Evolutionary conservation across 1,140 invertebrate genomes (phyloP).

Genomic region (Sitophilus oryzae): DNA sequence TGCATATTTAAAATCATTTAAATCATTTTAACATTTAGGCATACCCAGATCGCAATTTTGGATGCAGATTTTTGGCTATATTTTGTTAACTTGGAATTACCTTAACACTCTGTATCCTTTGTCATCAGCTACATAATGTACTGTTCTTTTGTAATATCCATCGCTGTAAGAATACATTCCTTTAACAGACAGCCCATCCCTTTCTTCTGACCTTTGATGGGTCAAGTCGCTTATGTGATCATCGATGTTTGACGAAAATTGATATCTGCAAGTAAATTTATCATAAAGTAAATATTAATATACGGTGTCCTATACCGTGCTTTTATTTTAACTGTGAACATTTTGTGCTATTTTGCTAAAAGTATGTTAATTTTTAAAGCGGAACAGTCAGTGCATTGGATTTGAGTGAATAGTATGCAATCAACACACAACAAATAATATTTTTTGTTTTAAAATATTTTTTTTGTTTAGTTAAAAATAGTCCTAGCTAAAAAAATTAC

Average conservation of each 20-base stretch:
- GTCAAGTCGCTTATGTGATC: constrained; percentile 50
- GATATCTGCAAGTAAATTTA: constrained; percentile 43
- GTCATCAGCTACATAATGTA: constrained; percentile 54
- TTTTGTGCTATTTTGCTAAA: not conserved
- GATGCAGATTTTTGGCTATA: not conserved
- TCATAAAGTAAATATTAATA: not conserved
- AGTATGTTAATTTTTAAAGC: no score
- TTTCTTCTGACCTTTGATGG: constrained; percentile 47
- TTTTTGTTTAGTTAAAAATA: not conserved
- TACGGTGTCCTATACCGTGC: not conserved
- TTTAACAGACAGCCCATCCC: constrained; percentile 47
- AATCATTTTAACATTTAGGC: not conserved
- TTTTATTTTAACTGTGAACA: no score
- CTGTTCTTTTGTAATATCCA: constrained; percentile 50
- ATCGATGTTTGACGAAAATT: constrained; percentile 46
- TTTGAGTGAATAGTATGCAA: no score
- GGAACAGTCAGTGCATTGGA: no score
- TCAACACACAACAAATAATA: no score
- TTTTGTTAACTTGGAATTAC: constrained; percentile 37
- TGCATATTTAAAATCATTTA: no score
- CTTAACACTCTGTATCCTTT: constrained; percentile 52
- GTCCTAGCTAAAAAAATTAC: no score
- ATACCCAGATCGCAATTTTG: not conserved
- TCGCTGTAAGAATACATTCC: constrained; percentile 54
- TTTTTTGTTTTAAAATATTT: not conserved